Conservation (phyloP, 2,888 invertebrate genomes). For the Nycteola revayana region DNA sequence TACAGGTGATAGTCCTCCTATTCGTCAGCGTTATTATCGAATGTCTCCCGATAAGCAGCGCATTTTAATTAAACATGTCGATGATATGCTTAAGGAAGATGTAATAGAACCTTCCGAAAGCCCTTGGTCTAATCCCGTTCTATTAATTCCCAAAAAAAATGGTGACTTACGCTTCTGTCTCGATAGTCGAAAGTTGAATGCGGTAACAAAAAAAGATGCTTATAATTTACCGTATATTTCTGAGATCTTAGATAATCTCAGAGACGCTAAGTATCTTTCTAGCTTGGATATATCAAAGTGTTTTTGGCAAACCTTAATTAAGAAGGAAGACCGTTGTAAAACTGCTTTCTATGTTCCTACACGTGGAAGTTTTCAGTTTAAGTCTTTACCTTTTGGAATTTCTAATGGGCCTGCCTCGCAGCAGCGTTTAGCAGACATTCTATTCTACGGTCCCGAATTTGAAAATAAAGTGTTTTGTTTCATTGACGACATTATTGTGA, state of each 20-base stretch:
- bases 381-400: background rate
- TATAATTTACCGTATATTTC: background rate
- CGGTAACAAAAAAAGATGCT: too few species aligned
- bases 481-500: background rate
- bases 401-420: background rate
- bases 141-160: too few species aligned
- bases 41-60: too few species aligned
- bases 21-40: conserved; percentile 29
- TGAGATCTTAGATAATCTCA: background rate
- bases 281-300: background rate
- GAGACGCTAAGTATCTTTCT: background rate
- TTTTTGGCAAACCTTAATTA: background rate
- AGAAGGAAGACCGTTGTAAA: background rate
- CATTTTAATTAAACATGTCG: too few species aligned
- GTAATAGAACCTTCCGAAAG: too few species aligned
- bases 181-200: too few species aligned
- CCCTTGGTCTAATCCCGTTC: too few species aligned
- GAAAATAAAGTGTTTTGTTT: background rate
- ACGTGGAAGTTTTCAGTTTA: background rate
- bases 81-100: too few species aligned
- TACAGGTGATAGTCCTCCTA: conserved; percentile 27
- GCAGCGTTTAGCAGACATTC: background rate
- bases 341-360: background rate
- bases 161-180: too few species aligned
- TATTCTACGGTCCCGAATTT: background rate